Percentiles rank a stretch among this genome's conserved stretches.
These are phyloP conservation scores for Theocolax elegans DNA, from an alignment of 1,140 invertebrate species.

Conservation along the genomic window DNA sequence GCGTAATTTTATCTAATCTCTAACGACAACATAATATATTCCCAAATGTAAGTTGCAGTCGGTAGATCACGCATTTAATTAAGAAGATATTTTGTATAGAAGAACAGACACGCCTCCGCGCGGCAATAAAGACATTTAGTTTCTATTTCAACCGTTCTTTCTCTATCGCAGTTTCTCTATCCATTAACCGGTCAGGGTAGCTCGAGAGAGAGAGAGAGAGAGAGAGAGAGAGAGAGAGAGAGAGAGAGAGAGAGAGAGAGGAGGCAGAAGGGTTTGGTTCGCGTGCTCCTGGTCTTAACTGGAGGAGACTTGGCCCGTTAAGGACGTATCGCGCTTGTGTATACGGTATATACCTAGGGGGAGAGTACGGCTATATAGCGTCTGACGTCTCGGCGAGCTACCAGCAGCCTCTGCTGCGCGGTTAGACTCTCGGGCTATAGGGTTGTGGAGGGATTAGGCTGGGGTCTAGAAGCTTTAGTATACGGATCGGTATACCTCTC, in stretches of 20 bases:
- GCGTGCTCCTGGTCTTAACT: constrained; percentile 19
- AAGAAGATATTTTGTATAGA: no score
- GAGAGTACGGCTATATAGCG: background rate
- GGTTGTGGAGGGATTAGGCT: constrained; percentile 8
- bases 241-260: no score
- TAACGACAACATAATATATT: no score
- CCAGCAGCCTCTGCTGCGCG: background rate
- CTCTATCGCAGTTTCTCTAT: no score
- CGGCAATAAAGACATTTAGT: background rate
- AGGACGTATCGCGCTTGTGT: constrained; percentile 14
- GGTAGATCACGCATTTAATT: no score
- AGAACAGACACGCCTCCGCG: background rate
- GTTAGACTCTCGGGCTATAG: constrained; percentile 7
- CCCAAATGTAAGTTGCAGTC: no score
- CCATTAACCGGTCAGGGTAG: no score
- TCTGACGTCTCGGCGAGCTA: constrained; percentile 3
- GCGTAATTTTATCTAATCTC: no score
- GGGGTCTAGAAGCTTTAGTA: constrained; percentile 13
- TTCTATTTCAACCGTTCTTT: no score
- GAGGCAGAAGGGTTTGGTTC: no score
- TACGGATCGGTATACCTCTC: background rate
- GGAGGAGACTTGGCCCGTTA: constrained; percentile 2
- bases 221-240: no score
- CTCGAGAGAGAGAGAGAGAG: no score
- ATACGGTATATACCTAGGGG: background rate